Base-by-base conservation (phyloP, 2,888 invertebrate genomes). In the Tiliacea aurago region DNA sequence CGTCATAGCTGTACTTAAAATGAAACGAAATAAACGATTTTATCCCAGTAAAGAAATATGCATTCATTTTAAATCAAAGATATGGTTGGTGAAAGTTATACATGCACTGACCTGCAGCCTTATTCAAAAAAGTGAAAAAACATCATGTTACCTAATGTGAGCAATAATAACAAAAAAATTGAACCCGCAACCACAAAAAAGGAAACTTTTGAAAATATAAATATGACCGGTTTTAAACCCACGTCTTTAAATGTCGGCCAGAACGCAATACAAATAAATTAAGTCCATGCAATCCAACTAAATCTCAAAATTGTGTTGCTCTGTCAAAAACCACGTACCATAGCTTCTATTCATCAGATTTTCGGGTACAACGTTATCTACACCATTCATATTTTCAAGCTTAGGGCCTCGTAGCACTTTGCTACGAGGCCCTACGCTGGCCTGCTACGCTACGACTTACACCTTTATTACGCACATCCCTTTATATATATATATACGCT, bases 1-100 rank as follows among this genome's bases (percentile, higher is more conserved):
- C 71, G 62, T 68, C 74, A 75, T 81, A 80, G 56, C 83, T 70
- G 64, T 69, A 81, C 68, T 73, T 75, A 78, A 69, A 70, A 53
- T 47, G 61, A 76, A 73, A 66, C 55, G 41, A 70, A 70, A 76
- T 75, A 77, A 71, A 75, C 56, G 66, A 73, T 56, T 61, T 61
- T 5, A 73, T n/a, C 23, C 4, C 28, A 28, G 18, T n/a, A 59
- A 13, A 28, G 7, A 66, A 75, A 49, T 43, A 58, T 58, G 33
- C 49, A 37, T 45, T 33, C 5, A 45, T 28, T 59, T 75, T 66
- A 20, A 58, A 71, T n/a, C 6, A 55, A n/a, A 55, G 10, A 15
- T 63, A 47, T 43, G 20, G 7, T 70, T 58, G 2, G 5, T 64
- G 20, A 33, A 64, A 33, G 20, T 15, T n/a, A 10, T 10, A n/a